phyloP scores from a whole-genome alignment of 2,113 vertebrate species.

The Emydocephalus ijimae region DNA sequence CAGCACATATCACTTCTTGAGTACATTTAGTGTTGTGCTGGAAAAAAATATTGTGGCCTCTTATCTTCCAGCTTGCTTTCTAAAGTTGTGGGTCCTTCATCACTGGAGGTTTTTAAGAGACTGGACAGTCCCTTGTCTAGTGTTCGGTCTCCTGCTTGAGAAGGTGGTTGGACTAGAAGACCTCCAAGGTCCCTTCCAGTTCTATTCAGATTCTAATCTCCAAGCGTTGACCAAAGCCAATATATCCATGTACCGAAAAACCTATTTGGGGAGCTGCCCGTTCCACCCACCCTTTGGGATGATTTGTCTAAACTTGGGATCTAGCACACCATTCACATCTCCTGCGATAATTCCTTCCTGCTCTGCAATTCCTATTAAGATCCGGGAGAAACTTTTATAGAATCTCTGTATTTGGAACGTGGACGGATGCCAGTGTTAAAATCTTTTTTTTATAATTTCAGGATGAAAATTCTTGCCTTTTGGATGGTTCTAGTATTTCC shows the following conservation, averaged over 20 bases:
- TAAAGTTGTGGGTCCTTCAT: no score
- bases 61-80: no score
- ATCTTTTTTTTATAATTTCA: neutral
- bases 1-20: no score
- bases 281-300: neutral
- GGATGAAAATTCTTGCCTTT: neutral
- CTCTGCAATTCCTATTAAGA: neutral
- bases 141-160: no score
- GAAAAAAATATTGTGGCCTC: no score
- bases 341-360: neutral
- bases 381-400: neutral
- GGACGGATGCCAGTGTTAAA: neutral
- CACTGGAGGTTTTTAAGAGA: no score
- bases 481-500: neutral
- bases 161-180: no score
- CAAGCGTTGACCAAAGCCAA: neutral
- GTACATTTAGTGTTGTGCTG: no score
- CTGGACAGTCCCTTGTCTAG: no score
- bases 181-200: no score
- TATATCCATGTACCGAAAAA: neutral
- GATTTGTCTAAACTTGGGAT: neutral
- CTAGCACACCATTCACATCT: neutral
- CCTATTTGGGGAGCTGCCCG: neutral
- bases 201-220: neutral
- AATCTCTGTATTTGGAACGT: neutral